Conservation (phyloP, 2,797 vertebrate genomes). For the Coilia nasus region DNA sequence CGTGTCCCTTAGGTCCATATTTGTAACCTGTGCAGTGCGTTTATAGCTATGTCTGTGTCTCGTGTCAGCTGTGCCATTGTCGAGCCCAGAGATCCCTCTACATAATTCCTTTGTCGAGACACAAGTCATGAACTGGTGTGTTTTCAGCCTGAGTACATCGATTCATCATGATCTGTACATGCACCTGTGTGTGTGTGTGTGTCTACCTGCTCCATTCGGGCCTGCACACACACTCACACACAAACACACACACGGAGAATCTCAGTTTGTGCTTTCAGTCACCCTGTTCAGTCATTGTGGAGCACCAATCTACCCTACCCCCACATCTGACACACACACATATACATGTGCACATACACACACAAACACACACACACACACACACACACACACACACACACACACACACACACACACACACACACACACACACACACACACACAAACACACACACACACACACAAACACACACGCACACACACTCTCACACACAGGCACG, state of each 20-base stretch:
- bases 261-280: not conserved
- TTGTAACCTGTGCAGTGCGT: not conserved
- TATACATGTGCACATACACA: not conserved
- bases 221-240: constrained; percentile 23
- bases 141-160: not conserved
- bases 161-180: not conserved
- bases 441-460: no score
- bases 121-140: not conserved
- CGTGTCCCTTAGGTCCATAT: not conserved
- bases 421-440: no score
- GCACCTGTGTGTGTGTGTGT: not conserved
- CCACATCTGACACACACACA: not conserved
- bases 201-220: not conserved
- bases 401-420: no score
- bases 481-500: no score
- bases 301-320: constrained; percentile 43
- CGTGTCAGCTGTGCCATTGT: not conserved
- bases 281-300: constrained; percentile 52
- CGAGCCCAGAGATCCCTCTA: not conserved
- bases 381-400: no score
- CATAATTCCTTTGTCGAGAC: not conserved
- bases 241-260: not conserved
- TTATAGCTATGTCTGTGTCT: not conserved
- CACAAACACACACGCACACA: no score
- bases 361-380: not conserved